A percentile compares a stretch with the other conserved stretches of the same genome.
These are phyloP conservation scores for Cremastinae sp. DNA, from an alignment of 2,888 invertebrate species.

Conservation along the genomic window DNA sequence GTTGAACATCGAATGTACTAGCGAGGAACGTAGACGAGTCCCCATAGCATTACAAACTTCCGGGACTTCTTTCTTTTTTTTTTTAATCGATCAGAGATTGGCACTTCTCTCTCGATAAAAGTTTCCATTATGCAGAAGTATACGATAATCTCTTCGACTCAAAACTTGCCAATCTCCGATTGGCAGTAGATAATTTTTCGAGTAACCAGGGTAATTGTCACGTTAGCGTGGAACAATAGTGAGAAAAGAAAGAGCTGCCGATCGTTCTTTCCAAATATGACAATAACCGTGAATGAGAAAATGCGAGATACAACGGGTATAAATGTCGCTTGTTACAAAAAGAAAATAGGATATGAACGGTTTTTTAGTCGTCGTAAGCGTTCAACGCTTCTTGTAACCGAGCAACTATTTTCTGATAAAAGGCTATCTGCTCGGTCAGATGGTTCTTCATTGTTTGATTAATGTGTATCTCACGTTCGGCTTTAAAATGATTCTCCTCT, in stretches of 20 bases:
- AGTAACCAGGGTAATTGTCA: not conserved
- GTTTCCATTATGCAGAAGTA: not conserved
- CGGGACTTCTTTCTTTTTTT: not conserved
- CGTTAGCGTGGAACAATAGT: not conserved
- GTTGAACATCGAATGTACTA: slow-evolving; percentile 42
- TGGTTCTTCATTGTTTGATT: slow-evolving; percentile 92
- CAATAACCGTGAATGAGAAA: slow-evolving; percentile 13
- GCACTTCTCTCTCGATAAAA: not conserved
- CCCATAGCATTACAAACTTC: slow-evolving; percentile 8
- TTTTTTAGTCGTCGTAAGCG: slow-evolving; percentile 78
- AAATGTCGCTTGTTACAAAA: not conserved
- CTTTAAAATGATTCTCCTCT: slow-evolving; percentile 96
- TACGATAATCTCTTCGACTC: not conserved
- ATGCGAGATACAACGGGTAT: slow-evolving; percentile 4
- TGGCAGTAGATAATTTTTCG: slow-evolving; percentile 19
- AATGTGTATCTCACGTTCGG: slow-evolving; percentile 91
- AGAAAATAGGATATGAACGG: not conserved
- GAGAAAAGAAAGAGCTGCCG: slow-evolving; percentile 9
- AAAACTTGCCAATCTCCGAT: slow-evolving; percentile 22
- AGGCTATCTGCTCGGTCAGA: slow-evolving; percentile 92
- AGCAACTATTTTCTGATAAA: slow-evolving; percentile 92
- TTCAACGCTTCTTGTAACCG: slow-evolving; percentile 85
- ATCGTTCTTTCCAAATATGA: slow-evolving; percentile 10
- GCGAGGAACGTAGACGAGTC: slow-evolving; percentile 40
- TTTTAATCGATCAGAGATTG: slow-evolving; percentile 13